These are phyloP conservation scores for Zaprionus vittiger DNA, from an alignment of 1,140 invertebrate species.

Conservation along the genomic window DNA sequence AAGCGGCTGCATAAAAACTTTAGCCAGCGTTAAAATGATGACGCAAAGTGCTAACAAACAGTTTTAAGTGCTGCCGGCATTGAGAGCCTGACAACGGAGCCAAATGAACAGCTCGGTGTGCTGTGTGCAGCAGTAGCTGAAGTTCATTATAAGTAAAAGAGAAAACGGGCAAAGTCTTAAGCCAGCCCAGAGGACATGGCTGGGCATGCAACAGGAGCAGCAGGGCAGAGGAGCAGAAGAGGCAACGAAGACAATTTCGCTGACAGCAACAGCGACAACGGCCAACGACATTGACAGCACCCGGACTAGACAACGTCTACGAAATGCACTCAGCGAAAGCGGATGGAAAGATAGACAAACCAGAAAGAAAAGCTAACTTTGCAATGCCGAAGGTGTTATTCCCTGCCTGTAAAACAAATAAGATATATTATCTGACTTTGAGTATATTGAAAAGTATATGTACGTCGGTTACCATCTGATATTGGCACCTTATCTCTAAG, in stretches of 20 bases:
- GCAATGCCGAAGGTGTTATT: background rate
- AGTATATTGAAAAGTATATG: too few species aligned
- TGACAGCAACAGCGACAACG: conserved; percentile 29
- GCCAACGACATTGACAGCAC: conserved; percentile 46
- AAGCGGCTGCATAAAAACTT: conserved; percentile 52
- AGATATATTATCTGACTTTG: too few species aligned
- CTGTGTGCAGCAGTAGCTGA: conserved; percentile 33
- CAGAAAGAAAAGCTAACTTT: background rate
- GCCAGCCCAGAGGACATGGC: conserved; percentile 13
- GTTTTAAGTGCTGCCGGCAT: conserved; percentile 32
- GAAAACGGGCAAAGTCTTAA: conserved; percentile 25
- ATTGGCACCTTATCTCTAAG: too few species aligned
- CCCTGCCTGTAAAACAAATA: too few species aligned
- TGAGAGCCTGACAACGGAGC: background rate
- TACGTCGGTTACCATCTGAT: too few species aligned
- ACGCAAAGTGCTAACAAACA: conserved; percentile 54
- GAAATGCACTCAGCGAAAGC: conserved; percentile 10
- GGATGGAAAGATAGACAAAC: background rate
- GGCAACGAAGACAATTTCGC: background rate
- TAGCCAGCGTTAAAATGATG: conserved; percentile 27
- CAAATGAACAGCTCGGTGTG: conserved; percentile 11
- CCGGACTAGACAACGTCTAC: conserved; percentile 10
- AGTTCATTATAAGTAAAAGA: conserved; percentile 69
- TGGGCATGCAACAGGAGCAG: conserved; percentile 63
- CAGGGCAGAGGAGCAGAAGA: background rate